Percentiles rank a stretch among this genome's conserved stretches.
Conservation (phyloP, 2,113 vertebrate genomes). For the Spea bombifrons region DNA sequence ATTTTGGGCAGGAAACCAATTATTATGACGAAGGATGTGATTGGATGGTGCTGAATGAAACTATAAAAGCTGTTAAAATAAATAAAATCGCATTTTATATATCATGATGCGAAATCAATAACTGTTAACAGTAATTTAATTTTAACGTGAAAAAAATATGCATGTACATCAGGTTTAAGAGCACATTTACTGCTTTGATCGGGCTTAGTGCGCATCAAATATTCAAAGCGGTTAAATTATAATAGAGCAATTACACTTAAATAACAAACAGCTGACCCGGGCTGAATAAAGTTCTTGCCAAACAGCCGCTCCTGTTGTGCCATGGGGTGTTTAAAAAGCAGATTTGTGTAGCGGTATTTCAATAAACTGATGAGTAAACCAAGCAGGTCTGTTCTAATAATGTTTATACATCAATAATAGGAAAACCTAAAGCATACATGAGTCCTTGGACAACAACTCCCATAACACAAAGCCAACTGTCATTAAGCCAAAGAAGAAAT, state of each 20-base stretch:
- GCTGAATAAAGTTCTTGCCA: slow-evolving; percentile 54
- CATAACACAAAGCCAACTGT: no score
- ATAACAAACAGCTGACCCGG: slow-evolving; percentile 54
- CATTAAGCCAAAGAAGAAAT: no score
- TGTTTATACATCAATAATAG: no score
- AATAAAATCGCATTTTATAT: slow-evolving; percentile 50
- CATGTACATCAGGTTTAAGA: slow-evolving; percentile 61
- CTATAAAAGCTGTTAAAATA: slow-evolving; percentile 32
- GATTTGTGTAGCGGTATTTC: no score
- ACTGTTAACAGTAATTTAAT: slow-evolving; percentile 66
- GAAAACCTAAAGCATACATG: no score
- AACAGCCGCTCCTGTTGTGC: slow-evolving; percentile 33
- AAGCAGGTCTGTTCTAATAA: no score
- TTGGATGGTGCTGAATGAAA: slow-evolving; percentile 12
- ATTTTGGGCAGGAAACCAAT: slow-evolving; percentile 10
- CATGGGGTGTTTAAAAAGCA: slow-evolving; percentile 11
- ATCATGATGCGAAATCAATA: slow-evolving; percentile 57
- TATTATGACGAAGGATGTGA: slow-evolving; percentile 40
- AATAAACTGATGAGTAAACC: no score
- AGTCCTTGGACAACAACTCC: no score
- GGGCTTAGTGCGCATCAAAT: slow-evolving; percentile 61
- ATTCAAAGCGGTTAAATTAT: slow-evolving; percentile 67
- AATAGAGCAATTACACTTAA: slow-evolving; percentile 63
- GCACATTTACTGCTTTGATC: slow-evolving; percentile 66
- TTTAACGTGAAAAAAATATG: slow-evolving; percentile 61